Evolutionary conservation across 2,888 invertebrate species (phyloP).

Genomic region (Apodemia hepburni): DNA sequence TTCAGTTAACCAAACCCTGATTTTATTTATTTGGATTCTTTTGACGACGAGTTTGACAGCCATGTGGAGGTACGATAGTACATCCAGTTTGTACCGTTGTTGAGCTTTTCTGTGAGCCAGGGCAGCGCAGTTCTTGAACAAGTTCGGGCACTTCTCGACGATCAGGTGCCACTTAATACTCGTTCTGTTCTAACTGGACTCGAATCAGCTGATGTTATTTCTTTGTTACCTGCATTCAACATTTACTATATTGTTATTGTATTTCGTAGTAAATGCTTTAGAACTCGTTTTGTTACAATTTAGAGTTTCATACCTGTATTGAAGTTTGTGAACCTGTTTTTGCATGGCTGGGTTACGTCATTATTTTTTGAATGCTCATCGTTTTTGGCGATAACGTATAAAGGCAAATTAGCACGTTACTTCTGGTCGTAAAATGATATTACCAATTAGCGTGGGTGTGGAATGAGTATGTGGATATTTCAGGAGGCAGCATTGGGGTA

Average conservation of each 20-base stretch:
- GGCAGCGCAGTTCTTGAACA: slow-evolving; percentile 66
- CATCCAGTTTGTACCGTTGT: slow-evolving; percentile 76
- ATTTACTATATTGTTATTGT: slow-evolving; percentile 15
- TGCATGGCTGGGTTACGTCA: slow-evolving; percentile 9
- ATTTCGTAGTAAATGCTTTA: slow-evolving; percentile 13
- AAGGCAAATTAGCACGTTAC: slow-evolving; percentile 11
- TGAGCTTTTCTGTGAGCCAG: slow-evolving; percentile 46
- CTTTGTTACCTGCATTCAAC: slow-evolving; percentile 45
- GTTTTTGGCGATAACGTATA: not conserved
- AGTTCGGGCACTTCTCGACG: slow-evolving; percentile 72
- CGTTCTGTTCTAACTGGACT: slow-evolving; percentile 77
- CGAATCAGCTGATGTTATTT: slow-evolving; percentile 67
- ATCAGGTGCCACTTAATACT: slow-evolving; percentile 75
- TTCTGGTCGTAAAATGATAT: not conserved
- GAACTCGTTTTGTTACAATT: slow-evolving; percentile 19
- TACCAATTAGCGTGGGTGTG: slow-evolving; percentile 7
- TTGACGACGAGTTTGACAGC: slow-evolving; percentile 54
- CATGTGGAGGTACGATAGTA: slow-evolving; percentile 66
- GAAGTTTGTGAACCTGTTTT: slow-evolving; percentile 14
- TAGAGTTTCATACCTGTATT: slow-evolving; percentile 14
- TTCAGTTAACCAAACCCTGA: not conserved
- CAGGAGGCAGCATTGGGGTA: slow-evolving; percentile 56
- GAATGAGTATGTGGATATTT: slow-evolving; percentile 40
- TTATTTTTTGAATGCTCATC: not conserved
- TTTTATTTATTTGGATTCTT: slow-evolving; percentile 11